These are phyloP conservation scores for Pteropus rufus DNA, from an alignment of 2,797 vertebrate species.

Conservation along the genomic window DNA sequence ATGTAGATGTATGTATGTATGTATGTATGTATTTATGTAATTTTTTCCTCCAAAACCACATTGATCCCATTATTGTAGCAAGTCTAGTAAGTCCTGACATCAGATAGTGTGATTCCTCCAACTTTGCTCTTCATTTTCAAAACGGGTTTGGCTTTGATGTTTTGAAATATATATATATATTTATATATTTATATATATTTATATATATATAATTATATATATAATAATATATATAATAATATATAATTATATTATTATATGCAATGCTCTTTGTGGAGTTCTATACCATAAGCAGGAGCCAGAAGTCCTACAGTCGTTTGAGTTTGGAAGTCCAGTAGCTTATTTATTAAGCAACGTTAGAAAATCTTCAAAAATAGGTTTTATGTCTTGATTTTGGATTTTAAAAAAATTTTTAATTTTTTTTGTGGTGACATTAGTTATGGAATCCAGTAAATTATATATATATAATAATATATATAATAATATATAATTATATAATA, in stretches of 20 bases:
- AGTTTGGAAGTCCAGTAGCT: neutral
- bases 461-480: too few relatives aligned
- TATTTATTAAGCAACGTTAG: neutral
- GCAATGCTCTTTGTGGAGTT: neutral
- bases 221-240: too few relatives aligned
- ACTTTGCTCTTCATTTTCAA: neutral
- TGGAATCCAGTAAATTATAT: too few relatives aligned
- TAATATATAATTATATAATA: too few relatives aligned
- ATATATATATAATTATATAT: too few relatives aligned
- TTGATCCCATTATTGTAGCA: neutral
- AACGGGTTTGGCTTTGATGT: too few relatives aligned
- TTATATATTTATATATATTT: too few relatives aligned
- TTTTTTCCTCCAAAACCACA: neutral
- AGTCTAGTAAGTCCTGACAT: neutral
- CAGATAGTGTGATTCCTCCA: neutral
- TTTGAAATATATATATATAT: too few relatives aligned
- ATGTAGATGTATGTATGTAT: neutral
- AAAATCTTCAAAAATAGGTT: neutral
- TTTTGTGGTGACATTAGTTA: too few relatives aligned
- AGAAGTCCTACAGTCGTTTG: neutral
- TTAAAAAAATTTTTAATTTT: neutral
- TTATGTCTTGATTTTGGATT: neutral
- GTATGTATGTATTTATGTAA: too few relatives aligned
- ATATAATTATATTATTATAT: too few relatives aligned
- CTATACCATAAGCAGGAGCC: neutral